Evolutionary conservation across 2,888 invertebrate genomes (phyloP).

Genomic region (Eumerus sabulonum): DNA sequence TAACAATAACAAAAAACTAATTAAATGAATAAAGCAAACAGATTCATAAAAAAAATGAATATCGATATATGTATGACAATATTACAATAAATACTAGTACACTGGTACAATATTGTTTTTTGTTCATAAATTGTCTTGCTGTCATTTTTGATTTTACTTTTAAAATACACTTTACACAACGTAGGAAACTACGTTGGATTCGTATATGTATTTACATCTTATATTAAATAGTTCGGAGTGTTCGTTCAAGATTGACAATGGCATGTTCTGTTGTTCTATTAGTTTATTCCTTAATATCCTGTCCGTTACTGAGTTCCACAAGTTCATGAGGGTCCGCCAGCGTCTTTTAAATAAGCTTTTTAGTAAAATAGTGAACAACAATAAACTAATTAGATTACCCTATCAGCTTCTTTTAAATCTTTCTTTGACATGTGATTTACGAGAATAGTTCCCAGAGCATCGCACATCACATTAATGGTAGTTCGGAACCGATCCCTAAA

Average conservation of each 20-base stretch:
- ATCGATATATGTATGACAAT: conserved; percentile 22
- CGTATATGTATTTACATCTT: conserved; percentile 51
- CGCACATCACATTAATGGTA: conserved; percentile 96
- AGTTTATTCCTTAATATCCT: conserved; percentile 77
- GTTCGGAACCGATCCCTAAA: conserved; percentile 92
- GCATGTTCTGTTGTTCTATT: neutral
- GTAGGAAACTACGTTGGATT: too few relatives aligned
- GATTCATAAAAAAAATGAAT: conserved; percentile 36
- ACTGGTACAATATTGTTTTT: conserved; percentile 3
- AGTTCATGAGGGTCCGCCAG: conserved; percentile 84
- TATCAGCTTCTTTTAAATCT: conserved; percentile 81
- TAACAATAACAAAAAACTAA: conserved; percentile 45
- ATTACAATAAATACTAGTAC: conserved; percentile 15
- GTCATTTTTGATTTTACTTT: neutral
- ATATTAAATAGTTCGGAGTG: conserved; percentile 31
- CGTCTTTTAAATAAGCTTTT: conserved; percentile 74
- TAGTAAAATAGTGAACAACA: neutral
- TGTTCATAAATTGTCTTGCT: neutral
- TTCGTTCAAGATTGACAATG: conserved; percentile 20
- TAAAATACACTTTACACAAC: too few relatives aligned
- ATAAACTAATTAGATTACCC: conserved; percentile 75
- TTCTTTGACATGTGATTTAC: conserved; percentile 90
- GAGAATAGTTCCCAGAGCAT: conserved; percentile 95
- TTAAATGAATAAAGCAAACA: conserved; percentile 51
- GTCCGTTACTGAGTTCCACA: conserved; percentile 81